These are phyloP conservation scores for Sminthopsis crassicaudata DNA, from an alignment of 2,113 vertebrate species.

Conservation along the genomic window DNA sequence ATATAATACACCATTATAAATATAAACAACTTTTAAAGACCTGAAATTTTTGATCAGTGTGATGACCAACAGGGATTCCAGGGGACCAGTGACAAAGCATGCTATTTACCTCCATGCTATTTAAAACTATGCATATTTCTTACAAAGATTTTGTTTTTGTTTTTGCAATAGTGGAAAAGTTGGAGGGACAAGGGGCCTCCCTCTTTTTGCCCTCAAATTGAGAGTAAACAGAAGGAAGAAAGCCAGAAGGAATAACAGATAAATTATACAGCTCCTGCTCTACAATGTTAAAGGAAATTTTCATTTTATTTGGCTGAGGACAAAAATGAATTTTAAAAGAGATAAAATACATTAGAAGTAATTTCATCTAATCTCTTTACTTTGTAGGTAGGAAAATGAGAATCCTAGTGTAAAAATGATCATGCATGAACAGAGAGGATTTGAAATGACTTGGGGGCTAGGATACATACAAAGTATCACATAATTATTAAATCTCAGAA, in stretches of 20 bases:
- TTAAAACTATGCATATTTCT: neutral
- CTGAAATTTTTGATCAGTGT: neutral
- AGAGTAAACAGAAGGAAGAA: too few species aligned
- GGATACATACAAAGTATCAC: too few species aligned
- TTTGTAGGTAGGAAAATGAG: neutral
- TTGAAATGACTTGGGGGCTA: neutral
- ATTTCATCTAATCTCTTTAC: neutral
- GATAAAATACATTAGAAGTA: neutral
- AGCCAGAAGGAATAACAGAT: neutral
- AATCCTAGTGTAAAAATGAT: neutral
- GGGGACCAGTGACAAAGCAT: neutral
- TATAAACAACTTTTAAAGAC: neutral
- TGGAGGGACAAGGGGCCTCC: neutral
- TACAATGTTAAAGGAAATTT: neutral
- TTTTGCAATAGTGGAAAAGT: neutral
- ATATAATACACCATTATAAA: neutral
- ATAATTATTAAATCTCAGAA: neutral
- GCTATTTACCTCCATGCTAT: neutral
- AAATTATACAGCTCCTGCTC: neutral
- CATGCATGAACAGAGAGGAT: neutral
- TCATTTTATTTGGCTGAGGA: neutral
- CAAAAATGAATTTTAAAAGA: neutral
- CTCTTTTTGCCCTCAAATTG: neutral
- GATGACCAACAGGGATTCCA: neutral
- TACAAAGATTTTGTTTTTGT: neutral